A percentile compares a stretch with the other conserved stretches of the same genome.
Conservation (phyloP, 2,113 vertebrate species). For the Scomber scombrus region DNA sequence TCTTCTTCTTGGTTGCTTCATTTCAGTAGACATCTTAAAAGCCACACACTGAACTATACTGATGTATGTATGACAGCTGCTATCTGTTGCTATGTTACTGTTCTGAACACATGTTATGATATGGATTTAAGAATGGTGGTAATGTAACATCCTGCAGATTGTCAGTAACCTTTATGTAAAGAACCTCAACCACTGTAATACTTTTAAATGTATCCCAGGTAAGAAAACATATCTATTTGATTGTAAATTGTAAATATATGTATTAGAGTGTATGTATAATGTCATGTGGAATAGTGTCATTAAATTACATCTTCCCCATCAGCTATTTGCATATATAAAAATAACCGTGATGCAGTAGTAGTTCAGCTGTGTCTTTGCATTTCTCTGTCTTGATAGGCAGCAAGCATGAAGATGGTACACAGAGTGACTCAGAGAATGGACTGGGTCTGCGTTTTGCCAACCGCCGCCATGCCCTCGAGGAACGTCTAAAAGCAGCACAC, state of each 20-base stretch:
- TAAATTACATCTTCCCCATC: too few relatives aligned
- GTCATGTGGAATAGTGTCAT: neutral
- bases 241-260: neutral
- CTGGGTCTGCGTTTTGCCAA: conserved; percentile 89
- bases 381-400: conserved; percentile 86
- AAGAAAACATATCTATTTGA: neutral
- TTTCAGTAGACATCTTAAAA: conserved; percentile 1
- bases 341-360: neutral
- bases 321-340: too few relatives aligned
- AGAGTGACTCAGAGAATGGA: conserved; percentile 97
- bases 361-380: neutral
- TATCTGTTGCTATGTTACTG: conserved; percentile 21
- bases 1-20: conserved; percentile 3
- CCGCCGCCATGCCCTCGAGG: conserved; percentile 90
- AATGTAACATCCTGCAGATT: neutral
- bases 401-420: conserved; percentile 98
- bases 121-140: conserved; percentile 3
- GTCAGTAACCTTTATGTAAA: neutral
- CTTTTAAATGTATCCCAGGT: neutral
- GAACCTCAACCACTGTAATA: neutral
- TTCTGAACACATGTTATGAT: conserved; percentile 9
- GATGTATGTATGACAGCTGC: neutral
- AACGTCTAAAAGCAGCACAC: conserved; percentile 89
- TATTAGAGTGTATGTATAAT: neutral
- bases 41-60: neutral